Percentiles rank a stretch among this genome's conserved stretches.
These are phyloP conservation scores for Acleris literana DNA, from an alignment of 2,888 invertebrate species.

Conservation along the genomic window DNA sequence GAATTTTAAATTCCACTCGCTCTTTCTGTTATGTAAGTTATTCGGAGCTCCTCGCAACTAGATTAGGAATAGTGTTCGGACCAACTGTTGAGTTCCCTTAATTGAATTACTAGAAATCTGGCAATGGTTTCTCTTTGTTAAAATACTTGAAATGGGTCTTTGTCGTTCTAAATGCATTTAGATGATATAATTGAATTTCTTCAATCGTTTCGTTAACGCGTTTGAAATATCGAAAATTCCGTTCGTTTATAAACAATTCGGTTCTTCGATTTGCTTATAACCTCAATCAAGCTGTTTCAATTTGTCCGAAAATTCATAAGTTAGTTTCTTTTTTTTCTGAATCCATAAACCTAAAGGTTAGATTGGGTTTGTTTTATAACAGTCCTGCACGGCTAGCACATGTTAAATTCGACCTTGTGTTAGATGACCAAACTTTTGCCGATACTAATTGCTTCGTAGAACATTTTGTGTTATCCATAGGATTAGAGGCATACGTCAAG, in stretches of 20 bases:
- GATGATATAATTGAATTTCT: neutral
- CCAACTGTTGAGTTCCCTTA: constrained; percentile 16
- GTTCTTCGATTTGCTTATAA: no score
- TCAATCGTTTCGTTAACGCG: neutral
- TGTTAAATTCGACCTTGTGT: no score
- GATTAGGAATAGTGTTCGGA: constrained; percentile 21
- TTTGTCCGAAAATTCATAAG: no score
- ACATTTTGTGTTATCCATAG: neutral
- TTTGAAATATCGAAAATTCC: no score
- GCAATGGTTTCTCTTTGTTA: neutral
- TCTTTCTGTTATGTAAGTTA: constrained; percentile 14
- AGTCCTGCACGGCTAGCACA: no score
- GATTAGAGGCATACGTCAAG: neutral
- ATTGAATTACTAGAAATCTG: constrained; percentile 15
- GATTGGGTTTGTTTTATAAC: no score
- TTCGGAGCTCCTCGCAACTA: constrained; percentile 11
- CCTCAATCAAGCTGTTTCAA: no score
- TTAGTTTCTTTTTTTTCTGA: no score
- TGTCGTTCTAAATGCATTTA: neutral
- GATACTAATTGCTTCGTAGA: no score
- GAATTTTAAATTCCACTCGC: constrained; percentile 32
- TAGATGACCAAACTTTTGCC: no score
- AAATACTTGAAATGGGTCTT: neutral
- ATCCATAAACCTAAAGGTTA: no score
- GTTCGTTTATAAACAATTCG: no score